Percentiles rank a stretch among this genome's conserved stretches.
These are phyloP conservation scores for Drosophila takahashii DNA, from an alignment of 1,140 invertebrate genomes.

Conservation along the genomic window DNA sequence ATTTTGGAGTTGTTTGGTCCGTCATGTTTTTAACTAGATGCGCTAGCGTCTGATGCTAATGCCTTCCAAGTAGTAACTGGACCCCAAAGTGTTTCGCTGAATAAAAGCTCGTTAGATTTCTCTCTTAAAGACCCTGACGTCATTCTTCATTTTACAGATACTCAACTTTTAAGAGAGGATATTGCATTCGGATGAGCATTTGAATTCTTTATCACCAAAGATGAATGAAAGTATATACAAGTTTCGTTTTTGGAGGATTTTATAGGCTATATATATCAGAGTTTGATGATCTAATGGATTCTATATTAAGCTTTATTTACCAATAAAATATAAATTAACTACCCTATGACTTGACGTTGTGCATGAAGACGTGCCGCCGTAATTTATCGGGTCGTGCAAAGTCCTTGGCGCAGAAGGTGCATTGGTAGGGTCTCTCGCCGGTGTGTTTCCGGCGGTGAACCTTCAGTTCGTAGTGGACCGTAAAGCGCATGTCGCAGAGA, in stretches of 20 bases:
- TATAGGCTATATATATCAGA: too few species aligned
- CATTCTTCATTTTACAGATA: neutral
- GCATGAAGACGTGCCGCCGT: constrained; percentile 87
- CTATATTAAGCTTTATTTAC: neutral
- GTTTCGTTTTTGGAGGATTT: too few species aligned
- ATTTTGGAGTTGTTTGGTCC: constrained; percentile 55
- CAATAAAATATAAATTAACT: neutral
- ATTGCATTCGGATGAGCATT: neutral
- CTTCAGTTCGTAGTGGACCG: constrained; percentile 73
- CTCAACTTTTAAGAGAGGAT: constrained; percentile 1
- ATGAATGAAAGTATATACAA: too few species aligned
- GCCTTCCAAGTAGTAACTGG: constrained; percentile 12
- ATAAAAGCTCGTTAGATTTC: constrained; percentile 9
- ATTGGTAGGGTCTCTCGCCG: constrained; percentile 87
- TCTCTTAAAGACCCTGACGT: constrained; percentile 9
- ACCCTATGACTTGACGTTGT: constrained; percentile 75
- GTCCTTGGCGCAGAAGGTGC: constrained; percentile 86
- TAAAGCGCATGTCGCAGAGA: constrained; percentile 80
- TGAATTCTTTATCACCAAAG: neutral
- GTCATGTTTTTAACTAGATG: constrained; percentile 24
- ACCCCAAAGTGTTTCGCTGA: neutral
- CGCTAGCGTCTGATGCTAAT: constrained; percentile 1
- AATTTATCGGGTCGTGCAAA: constrained; percentile 86
- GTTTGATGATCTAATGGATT: too few species aligned
- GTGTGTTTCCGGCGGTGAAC: constrained; percentile 87